phyloP scores from a whole-genome alignment of 2,797 vertebrate genomes.

The Echiichthys vipera region DNA sequence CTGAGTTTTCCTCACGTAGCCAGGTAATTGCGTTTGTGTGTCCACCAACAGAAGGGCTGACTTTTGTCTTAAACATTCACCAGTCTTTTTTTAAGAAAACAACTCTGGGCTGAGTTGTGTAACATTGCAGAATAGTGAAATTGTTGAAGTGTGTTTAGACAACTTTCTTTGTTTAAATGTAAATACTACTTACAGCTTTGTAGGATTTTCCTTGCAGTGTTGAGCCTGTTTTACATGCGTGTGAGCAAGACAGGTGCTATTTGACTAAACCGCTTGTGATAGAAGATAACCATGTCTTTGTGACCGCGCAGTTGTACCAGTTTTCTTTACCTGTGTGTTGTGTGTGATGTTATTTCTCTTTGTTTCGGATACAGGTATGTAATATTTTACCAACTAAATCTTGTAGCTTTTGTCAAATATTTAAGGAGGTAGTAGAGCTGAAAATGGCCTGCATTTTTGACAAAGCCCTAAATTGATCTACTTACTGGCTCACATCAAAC shows the following conservation, averaged over 20 bases:
- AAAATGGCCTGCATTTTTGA: background rate
- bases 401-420: background rate
- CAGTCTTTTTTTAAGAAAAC: no score
- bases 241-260: conserved; percentile 22
- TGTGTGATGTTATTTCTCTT: background rate
- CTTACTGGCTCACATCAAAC: background rate
- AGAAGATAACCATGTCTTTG: conserved; percentile 8
- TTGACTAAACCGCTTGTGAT: conserved; percentile 25
- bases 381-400: background rate
- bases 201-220: background rate
- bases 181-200: background rate
- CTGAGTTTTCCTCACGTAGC: background rate
- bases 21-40: conserved; percentile 49
- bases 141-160: background rate
- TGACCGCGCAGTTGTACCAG: background rate
- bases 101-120: background rate
- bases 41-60: background rate
- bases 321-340: background rate
- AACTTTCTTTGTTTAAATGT: background rate
- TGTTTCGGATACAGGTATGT: background rate
- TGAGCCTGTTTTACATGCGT: conserved; percentile 26
- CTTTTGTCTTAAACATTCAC: background rate
- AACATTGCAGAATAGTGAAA: background rate
- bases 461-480: background rate
- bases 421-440: background rate